Conservation (phyloP, 2,113 vertebrate species). For the Heptranchias perlo region DNA sequence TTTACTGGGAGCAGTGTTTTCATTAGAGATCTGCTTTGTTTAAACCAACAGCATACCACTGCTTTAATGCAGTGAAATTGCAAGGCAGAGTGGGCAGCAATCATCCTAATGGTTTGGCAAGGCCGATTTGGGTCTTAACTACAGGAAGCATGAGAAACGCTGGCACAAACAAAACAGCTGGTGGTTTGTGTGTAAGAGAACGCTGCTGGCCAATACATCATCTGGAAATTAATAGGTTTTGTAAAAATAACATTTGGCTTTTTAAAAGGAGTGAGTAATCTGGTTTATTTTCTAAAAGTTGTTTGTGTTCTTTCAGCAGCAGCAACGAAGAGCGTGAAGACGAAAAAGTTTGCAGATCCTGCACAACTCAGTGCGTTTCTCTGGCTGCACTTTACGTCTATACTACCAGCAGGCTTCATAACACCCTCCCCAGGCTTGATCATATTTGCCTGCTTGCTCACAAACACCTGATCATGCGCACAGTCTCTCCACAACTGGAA, state of each 20-base stretch:
- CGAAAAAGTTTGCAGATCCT: not conserved
- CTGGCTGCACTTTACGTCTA: not conserved
- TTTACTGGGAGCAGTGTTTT: not conserved
- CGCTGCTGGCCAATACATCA: not conserved
- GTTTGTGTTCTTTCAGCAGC: not conserved
- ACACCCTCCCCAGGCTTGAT: too few species aligned
- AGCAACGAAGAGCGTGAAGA: not conserved
- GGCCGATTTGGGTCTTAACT: not conserved
- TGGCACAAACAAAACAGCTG: slow-evolving; percentile 29
- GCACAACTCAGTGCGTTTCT: not conserved
- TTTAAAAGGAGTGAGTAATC: not conserved
- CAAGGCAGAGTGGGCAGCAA: not conserved
- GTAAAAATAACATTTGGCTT: slow-evolving; percentile 30
- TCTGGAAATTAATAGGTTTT: slow-evolving; percentile 17
- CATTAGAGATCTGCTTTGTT: not conserved
- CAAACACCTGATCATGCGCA: too few species aligned
- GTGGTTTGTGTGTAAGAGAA: slow-evolving; percentile 4
- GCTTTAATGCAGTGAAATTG: slow-evolving; percentile 3
- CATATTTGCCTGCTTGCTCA: too few species aligned
- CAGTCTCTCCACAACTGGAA: too few species aligned
- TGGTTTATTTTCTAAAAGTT: not conserved
- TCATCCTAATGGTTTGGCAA: not conserved
- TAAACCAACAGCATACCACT: not conserved
- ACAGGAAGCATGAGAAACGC: not conserved
- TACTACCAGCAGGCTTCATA: not conserved